phyloP scores from a whole-genome alignment of 2,113 vertebrate species.

The Chlamydotis undulata region DNA sequence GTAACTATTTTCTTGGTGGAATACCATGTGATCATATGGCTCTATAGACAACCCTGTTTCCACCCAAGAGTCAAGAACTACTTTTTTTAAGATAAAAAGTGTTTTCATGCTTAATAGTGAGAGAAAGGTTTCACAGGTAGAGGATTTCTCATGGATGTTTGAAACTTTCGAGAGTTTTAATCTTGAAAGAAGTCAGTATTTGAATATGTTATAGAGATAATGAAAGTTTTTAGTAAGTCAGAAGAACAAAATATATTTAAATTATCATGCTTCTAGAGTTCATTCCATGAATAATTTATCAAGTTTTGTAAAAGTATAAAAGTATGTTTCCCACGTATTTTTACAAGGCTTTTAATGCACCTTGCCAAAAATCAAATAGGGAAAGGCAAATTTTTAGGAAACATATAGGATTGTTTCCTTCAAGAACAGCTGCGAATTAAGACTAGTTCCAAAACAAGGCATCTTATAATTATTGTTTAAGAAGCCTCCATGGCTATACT shows the following conservation, averaged over 20 bases:
- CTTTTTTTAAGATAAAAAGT: neutral
- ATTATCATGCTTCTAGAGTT: neutral
- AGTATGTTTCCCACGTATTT: neutral
- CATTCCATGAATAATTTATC: neutral
- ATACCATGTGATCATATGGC: neutral
- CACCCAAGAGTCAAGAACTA: neutral
- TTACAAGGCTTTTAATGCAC: neutral
- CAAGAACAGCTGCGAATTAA: neutral
- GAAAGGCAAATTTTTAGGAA: neutral
- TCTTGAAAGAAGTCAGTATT: neutral
- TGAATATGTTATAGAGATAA: neutral
- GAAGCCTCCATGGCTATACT: neutral
- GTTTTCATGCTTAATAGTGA: neutral
- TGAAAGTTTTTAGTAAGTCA: neutral
- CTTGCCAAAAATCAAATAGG: neutral
- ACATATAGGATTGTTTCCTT: neutral
- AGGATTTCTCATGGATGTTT: neutral
- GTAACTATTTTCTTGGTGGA: neutral
- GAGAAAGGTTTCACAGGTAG: neutral
- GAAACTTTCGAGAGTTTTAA: neutral
- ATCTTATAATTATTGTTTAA: neutral
- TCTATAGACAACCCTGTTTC: neutral
- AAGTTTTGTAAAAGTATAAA: neutral
- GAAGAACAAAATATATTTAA: neutral
- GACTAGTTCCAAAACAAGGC: neutral